These are phyloP conservation scores for Cylindroiulus punctatus DNA, from an alignment of 2,888 invertebrate species.

Conservation along the genomic window DNA sequence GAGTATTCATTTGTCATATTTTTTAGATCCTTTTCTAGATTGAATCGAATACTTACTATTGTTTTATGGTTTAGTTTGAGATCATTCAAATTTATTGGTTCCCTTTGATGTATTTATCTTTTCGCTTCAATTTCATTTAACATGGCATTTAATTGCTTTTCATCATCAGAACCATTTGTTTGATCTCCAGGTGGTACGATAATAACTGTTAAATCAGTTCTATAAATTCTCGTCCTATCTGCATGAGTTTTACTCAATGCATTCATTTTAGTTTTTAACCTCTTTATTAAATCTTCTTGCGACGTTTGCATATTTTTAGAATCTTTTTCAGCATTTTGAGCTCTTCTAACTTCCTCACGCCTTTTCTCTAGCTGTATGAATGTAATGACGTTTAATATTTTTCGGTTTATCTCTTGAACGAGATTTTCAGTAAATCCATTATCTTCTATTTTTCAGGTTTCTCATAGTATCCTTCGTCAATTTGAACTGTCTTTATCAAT, in stretches of 20 bases:
- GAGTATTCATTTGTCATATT: background rate
- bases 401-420: background rate
- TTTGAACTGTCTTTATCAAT: background rate
- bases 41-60: background rate
- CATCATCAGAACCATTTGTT: too few relatives aligned
- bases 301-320: background rate
- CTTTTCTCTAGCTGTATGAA: background rate
- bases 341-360: background rate
- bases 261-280: background rate
- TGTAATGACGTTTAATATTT: background rate
- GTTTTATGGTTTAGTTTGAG: background rate
- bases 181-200: background rate
- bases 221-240: background rate
- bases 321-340: background rate
- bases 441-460: background rate
- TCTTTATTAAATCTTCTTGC: background rate
- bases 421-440: too few relatives aligned
- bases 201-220: background rate
- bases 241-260: background rate
- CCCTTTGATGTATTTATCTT: background rate
- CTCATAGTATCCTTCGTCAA: background rate
- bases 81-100: background rate
- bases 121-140: background rate
- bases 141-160: background rate
- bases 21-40: background rate